phyloP scores from a whole-genome alignment of 2,888 invertebrate species.

The Mystacides longicornis region DNA sequence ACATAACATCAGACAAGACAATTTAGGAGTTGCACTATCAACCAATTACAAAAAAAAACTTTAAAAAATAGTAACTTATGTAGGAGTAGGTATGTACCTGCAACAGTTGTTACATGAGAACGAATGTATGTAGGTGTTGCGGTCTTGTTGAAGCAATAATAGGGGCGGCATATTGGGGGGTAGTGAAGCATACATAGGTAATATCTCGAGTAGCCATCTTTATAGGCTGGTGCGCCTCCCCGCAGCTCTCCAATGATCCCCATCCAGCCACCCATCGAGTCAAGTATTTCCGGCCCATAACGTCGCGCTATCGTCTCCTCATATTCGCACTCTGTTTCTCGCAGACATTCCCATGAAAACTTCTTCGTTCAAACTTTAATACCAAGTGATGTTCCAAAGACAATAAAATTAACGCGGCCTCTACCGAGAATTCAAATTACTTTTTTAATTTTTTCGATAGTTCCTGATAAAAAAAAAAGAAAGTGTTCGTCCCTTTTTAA shows the following conservation, averaged over 20 bases:
- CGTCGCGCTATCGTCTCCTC: background rate
- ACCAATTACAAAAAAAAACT: too few relatives aligned
- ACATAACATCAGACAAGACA: too few relatives aligned
- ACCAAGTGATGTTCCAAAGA: background rate
- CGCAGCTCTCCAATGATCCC: background rate
- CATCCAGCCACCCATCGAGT: background rate
- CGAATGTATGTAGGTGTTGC: too few relatives aligned
- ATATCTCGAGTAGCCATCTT: background rate
- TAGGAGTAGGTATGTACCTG: too few relatives aligned
- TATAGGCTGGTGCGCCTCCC: background rate
- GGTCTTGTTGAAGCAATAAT: too few relatives aligned
- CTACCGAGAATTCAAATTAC: background rate
- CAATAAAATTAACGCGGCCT: background rate
- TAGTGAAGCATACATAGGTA: background rate
- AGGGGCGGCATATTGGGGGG: too few relatives aligned
- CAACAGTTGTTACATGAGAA: too few relatives aligned
- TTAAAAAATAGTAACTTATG: too few relatives aligned
- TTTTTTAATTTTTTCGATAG: too few relatives aligned
- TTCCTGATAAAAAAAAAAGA: too few relatives aligned
- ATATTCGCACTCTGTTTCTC: background rate
- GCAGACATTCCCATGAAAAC: background rate
- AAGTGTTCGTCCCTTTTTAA: too few relatives aligned
- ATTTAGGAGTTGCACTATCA: too few relatives aligned
- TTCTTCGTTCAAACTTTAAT: background rate
- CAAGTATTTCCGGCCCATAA: slow-evolving; percentile 1